Evolutionary conservation across 1,140 invertebrate genomes (phyloP), one percentile per base, ranked within the genome.

Genomic region (Papilio polytes): DNA sequence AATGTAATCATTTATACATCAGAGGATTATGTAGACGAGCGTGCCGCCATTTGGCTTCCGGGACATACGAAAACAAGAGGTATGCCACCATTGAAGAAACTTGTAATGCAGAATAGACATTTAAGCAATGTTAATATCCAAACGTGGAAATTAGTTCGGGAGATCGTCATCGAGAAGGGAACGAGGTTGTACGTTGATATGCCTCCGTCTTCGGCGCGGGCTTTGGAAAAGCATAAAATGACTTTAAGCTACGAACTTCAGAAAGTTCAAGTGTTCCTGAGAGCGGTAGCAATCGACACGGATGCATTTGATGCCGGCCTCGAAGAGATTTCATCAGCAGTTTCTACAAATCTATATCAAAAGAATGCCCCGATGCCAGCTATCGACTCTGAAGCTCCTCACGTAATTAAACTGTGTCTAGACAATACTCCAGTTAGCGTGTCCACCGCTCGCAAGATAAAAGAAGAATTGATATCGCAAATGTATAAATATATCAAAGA

Each of bases 71-170:
- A 85, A 81, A 85, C 82, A 76, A 82, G 85, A 6, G 89, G 87
- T 56, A 84, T 92, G 9, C 89, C 91, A 20, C 94, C 94, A 2
- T 73, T 94, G 13, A 74, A 82, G 1, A 94, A 95, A 72, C 86
- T 95, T 1, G 89, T 89, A 53, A 81, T 95, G 53, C 94, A 95
- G 85, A 95, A 95, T 80, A 89, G 81, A 80, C 70, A 85, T 9
- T 56, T 92, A 41, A 85, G 87, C 15, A 89, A 84, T 36, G 82
- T 93, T 31, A 87, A 93, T 74, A 87, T 95, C 85, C 84, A 85
- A 88, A 92, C 91, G 85, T 95, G 94, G 94, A 95, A 95, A 80
- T 84, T 93, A 13, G 89, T 95, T 1, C 94, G 92, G 78, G 88
- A 91, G 73, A 87, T 95, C 12, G 82, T 92, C 13, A 93, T 85